These are phyloP conservation scores for Columbina picui DNA, from an alignment of 2,113 vertebrate genomes.

Conservation along the genomic window DNA sequence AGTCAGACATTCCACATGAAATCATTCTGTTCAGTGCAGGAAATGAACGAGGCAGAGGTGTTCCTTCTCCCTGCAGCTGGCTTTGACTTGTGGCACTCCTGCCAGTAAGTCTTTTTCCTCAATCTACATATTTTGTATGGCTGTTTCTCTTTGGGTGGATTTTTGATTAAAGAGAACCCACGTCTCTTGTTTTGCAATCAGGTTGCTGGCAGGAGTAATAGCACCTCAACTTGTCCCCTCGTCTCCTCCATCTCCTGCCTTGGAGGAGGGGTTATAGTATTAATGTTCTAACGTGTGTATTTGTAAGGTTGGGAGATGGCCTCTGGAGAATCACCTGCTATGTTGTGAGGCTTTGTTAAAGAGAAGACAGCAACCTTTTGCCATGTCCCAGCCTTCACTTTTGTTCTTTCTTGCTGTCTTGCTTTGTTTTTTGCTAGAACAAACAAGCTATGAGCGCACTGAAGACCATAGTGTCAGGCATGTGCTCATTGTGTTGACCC, in stretches of 20 bases:
- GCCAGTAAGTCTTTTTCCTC: neutral
- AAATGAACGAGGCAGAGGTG: slow-evolving; percentile 3
- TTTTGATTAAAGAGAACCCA: neutral
- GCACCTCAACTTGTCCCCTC: neutral
- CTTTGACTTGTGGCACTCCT: neutral
- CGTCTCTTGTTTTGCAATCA: neutral
- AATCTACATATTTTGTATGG: neutral
- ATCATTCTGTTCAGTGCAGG: neutral
- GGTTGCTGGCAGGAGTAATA: neutral
- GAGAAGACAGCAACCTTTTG: neutral
- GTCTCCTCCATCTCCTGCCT: neutral
- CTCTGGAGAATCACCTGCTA: neutral
- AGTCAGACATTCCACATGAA: neutral
- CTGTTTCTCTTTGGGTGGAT: neutral
- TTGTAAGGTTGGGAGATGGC: neutral
- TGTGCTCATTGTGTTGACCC: neutral
- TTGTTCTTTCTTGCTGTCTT: neutral
- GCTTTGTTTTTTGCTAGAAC: slow-evolving; percentile 14
- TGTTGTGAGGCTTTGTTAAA: neutral
- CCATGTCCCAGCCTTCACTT: neutral
- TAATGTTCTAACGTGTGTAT: neutral
- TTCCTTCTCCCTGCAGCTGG: slow-evolving; percentile 24
- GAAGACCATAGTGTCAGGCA: neutral
- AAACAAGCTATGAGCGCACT: neutral
- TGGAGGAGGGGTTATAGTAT: neutral